phyloP scores from a whole-genome alignment of 2,113 vertebrate species.

The Nicator chloris region DNA sequence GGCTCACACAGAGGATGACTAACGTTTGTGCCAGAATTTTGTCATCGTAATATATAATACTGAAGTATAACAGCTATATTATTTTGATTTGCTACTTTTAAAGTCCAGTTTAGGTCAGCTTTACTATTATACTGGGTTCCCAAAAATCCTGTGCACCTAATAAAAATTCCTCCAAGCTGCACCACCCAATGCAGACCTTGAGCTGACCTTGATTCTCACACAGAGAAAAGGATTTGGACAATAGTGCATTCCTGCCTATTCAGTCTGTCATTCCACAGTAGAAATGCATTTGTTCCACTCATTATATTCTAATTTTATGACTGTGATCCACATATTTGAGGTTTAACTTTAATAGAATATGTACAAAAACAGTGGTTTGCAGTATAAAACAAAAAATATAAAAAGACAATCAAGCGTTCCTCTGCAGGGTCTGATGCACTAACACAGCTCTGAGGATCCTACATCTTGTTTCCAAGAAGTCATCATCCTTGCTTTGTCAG shows the following conservation, averaged over 20 bases:
- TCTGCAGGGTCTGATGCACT: not conserved
- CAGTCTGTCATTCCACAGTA: not conserved
- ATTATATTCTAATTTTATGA: slow-evolving; percentile 22
- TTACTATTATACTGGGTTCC: not conserved
- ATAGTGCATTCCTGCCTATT: not conserved
- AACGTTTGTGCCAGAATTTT: not conserved
- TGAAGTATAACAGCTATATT: not conserved
- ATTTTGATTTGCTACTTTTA: not conserved
- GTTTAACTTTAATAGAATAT: not conserved
- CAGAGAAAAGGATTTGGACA: slow-evolving; percentile 1
- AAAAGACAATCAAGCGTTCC: not conserved
- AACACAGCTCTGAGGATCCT: not conserved
- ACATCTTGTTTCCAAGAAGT: not conserved
- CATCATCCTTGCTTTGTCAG: not conserved
- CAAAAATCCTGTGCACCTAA: not conserved
- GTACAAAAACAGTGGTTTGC: not conserved
- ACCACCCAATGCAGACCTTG: not conserved
- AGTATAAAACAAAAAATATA: not conserved
- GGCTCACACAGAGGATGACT: not conserved
- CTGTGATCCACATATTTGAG: not conserved
- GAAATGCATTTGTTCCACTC: slow-evolving; percentile 26
- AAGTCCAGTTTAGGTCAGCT: not conserved
- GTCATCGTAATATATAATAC: not conserved
- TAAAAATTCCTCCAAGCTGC: not conserved
- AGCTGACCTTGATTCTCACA: not conserved